Percentiles rank a stretch among this genome's conserved stretches.
Conservation (phyloP, 2,797 vertebrate species). For the Acipenser transmontanus region DNA sequence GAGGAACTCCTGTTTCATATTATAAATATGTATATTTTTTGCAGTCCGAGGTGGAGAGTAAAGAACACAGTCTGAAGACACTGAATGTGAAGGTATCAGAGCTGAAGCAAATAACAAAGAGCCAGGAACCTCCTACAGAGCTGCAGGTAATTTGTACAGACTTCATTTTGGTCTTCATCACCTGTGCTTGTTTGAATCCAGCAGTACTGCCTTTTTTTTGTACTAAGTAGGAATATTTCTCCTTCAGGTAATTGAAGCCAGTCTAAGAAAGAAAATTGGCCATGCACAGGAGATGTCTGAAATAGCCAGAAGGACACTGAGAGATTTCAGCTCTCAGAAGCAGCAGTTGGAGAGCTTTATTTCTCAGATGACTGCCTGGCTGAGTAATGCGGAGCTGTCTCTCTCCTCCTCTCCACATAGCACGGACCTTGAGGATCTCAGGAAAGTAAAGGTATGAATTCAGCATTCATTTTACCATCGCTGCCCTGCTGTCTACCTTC, state of each 20-base stretch:
- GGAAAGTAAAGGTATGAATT: constrained; percentile 72
- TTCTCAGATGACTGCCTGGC: constrained; percentile 63
- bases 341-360: constrained; percentile 74
- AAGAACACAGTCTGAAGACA: constrained; percentile 67
- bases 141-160: constrained; percentile 70
- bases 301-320: constrained; percentile 73
- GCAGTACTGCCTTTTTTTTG: too few species aligned
- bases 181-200: too few species aligned
- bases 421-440: constrained; percentile 65
- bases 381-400: constrained; percentile 64
- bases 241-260: constrained; percentile 77
- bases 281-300: constrained; percentile 77
- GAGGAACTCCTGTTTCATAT: too few species aligned
- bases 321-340: constrained; percentile 78
- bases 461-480: too few species aligned
- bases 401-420: constrained; percentile 57
- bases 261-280: constrained; percentile 79
- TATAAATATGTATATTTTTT: constrained; percentile 18
- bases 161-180: too few species aligned
- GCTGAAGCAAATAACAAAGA: constrained; percentile 71
- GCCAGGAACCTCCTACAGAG: constrained; percentile 74
- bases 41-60: constrained; percentile 76
- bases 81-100: constrained; percentile 74
- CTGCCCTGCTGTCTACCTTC: too few species aligned
- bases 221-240: too few species aligned